Percentiles rank a stretch among this genome's conserved stretches.
phyloP scores from a whole-genome alignment of 2,888 invertebrate species.

The Graphium colonna region DNA sequence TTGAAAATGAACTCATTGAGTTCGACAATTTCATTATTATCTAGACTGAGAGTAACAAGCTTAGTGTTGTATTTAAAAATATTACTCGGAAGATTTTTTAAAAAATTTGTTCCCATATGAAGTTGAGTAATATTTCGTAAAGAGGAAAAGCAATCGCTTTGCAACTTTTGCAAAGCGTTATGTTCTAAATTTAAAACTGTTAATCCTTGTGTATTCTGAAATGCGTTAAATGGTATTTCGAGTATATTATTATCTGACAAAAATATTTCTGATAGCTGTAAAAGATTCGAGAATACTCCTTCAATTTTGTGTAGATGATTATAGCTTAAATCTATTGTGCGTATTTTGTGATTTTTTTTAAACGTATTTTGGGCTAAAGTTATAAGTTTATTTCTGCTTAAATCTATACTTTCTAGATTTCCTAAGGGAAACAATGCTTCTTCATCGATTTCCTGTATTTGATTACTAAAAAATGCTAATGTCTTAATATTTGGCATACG shows the following conservation, averaged over 20 bases:
- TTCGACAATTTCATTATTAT: slow-evolving; percentile 91
- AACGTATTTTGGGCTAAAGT: slow-evolving; percentile 87
- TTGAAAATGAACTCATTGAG: slow-evolving; percentile 90
- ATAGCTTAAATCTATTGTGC: slow-evolving; percentile 91
- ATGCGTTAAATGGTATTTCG: slow-evolving; percentile 89
- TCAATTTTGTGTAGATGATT: slow-evolving; percentile 93
- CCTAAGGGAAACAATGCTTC: slow-evolving; percentile 87
- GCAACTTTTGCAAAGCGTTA: slow-evolving; percentile 89
- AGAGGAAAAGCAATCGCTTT: slow-evolving; percentile 88
- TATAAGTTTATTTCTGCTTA: slow-evolving; percentile 93
- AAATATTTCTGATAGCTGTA: slow-evolving; percentile 89
- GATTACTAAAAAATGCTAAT: slow-evolving; percentile 91
- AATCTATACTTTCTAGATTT: slow-evolving; percentile 89
- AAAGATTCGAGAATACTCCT: slow-evolving; percentile 90
- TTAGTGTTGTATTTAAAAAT: slow-evolving; percentile 88
- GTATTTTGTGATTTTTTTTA: slow-evolving; percentile 86
- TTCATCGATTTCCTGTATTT: slow-evolving; percentile 87
- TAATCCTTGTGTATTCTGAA: slow-evolving; percentile 86
- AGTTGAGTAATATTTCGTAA: slow-evolving; percentile 89
- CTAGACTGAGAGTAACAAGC: slow-evolving; percentile 90
- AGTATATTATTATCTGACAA: slow-evolving; percentile 93
- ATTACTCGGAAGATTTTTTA: slow-evolving; percentile 87
- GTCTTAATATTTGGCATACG: slow-evolving; percentile 89
- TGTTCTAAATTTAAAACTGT: slow-evolving; percentile 92
- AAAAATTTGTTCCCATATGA: slow-evolving; percentile 92